Evolutionary conservation across 1,140 invertebrate species (phyloP).

Genomic region (Zophobas morio): DNA sequence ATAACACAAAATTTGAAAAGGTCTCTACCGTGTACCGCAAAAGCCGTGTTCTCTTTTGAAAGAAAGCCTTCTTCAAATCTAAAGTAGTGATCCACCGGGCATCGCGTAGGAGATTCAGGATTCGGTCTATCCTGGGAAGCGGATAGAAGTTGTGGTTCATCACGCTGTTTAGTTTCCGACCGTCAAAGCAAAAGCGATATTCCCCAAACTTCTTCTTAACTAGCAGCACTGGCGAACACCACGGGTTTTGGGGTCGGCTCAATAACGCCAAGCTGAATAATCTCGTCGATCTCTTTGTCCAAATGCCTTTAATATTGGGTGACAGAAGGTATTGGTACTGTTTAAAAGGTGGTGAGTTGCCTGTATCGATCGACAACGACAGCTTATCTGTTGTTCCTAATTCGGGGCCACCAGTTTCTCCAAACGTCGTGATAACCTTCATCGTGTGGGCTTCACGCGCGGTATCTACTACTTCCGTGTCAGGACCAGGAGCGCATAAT

Average conservation of each 20-base stretch:
- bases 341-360: too few relatives aligned
- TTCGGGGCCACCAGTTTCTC: too few relatives aligned
- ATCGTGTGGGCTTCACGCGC: too few relatives aligned
- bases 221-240: slow-evolving; percentile 27
- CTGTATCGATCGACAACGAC: too few relatives aligned
- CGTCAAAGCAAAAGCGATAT: slow-evolving; percentile 63
- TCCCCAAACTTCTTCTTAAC: background rate
- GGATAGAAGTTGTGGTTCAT: slow-evolving; percentile 63
- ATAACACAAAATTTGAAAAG: slow-evolving; percentile 63
- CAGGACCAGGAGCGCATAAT: too few relatives aligned
- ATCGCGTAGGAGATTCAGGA: slow-evolving; percentile 59
- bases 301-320: slow-evolving; percentile 35
- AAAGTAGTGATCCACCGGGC: slow-evolving; percentile 61
- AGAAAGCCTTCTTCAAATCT: slow-evolving; percentile 64
- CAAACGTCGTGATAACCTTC: too few relatives aligned
- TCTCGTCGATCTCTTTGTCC: slow-evolving; percentile 52
- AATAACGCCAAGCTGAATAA: slow-evolving; percentile 52
- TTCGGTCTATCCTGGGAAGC: slow-evolving; percentile 57
- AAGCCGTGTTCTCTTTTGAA: slow-evolving; percentile 66
- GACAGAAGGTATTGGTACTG: slow-evolving; percentile 10
- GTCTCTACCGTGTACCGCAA: slow-evolving; percentile 49
- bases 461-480: too few relatives aligned
- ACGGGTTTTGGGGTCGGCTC: slow-evolving; percentile 46
- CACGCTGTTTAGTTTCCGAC: slow-evolving; percentile 63
- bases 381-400: too few relatives aligned